These are phyloP conservation scores for Hydropotes inermis DNA, from an alignment of 2,113 vertebrate genomes.

Conservation along the genomic window DNA sequence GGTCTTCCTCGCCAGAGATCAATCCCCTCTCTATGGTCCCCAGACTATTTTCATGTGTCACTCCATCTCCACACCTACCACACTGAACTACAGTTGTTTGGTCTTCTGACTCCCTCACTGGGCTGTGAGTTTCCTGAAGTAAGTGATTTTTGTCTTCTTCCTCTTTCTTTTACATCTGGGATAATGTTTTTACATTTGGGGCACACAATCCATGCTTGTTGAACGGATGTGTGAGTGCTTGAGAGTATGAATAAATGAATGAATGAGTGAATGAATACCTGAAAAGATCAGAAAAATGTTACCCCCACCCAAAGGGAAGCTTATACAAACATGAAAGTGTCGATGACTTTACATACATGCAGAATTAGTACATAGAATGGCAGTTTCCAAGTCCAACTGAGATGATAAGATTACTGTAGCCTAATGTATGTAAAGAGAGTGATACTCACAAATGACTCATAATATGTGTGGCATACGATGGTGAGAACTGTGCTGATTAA, in stretches of 20 bases:
- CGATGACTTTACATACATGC: neutral
- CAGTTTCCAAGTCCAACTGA: neutral
- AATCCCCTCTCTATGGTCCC: neutral
- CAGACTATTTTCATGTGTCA: neutral
- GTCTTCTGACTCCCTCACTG: neutral
- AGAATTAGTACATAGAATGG: neutral
- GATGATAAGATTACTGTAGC: neutral
- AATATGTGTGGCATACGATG: neutral
- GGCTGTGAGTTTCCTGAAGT: neutral
- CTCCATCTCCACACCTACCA: neutral
- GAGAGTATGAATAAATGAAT: neutral
- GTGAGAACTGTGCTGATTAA: neutral
- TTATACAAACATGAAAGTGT: neutral
- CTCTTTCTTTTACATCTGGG: neutral
- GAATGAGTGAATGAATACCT: neutral
- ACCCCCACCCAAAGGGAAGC: neutral
- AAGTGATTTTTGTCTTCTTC: neutral
- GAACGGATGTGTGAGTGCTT: neutral
- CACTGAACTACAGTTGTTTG: neutral
- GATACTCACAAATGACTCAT: neutral
- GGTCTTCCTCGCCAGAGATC: neutral
- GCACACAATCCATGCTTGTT: neutral
- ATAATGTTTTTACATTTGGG: neutral
- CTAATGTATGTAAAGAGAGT: neutral
- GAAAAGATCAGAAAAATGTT: neutral